Evolutionary conservation across 2,888 invertebrate genomes (phyloP).

Genomic region (Ramazzottius varieornatus): DNA sequence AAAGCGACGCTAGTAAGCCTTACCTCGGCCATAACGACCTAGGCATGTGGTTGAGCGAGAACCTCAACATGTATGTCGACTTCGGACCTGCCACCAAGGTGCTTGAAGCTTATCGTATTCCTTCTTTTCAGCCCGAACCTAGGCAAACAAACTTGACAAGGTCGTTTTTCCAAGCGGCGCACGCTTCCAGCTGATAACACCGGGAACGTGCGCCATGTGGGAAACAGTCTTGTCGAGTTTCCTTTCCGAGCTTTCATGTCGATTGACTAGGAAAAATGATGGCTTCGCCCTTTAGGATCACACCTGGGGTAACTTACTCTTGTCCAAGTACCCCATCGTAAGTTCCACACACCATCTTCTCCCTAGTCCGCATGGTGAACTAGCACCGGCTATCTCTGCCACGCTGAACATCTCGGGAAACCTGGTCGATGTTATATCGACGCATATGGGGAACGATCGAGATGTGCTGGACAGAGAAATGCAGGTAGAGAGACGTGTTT

Average conservation of each 20-base stretch:
- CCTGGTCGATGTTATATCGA: conserved; percentile 22
- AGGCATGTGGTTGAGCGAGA: conserved; percentile 22
- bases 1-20: conserved; percentile 24
- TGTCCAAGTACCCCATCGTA: conserved; percentile 23
- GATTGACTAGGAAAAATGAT: too few species aligned
- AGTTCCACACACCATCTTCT: conserved; percentile 21
- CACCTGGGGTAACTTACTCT: conserved; percentile 23
- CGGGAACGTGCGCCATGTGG: too few species aligned
- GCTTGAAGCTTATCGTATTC: not conserved
- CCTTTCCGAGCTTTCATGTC: too few species aligned
- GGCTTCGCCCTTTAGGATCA: conserved; percentile 14
- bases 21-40: conserved; percentile 24
- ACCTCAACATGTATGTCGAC: conserved; percentile 22
- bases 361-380: conserved; percentile 24
- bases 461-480: conserved; percentile 21
- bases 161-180: too few species aligned
- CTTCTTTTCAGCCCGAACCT: too few species aligned
- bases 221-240: too few species aligned
- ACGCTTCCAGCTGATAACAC: too few species aligned
- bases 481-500: conserved; percentile 20
- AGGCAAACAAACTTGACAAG: too few species aligned
- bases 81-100: conserved; percentile 22
- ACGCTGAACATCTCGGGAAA: conserved; percentile 20
- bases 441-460: conserved; percentile 25
- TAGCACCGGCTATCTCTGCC: conserved; percentile 23